Conservation (phyloP, 2,797 vertebrate genomes). For the Enteromius mattozi region DNA sequence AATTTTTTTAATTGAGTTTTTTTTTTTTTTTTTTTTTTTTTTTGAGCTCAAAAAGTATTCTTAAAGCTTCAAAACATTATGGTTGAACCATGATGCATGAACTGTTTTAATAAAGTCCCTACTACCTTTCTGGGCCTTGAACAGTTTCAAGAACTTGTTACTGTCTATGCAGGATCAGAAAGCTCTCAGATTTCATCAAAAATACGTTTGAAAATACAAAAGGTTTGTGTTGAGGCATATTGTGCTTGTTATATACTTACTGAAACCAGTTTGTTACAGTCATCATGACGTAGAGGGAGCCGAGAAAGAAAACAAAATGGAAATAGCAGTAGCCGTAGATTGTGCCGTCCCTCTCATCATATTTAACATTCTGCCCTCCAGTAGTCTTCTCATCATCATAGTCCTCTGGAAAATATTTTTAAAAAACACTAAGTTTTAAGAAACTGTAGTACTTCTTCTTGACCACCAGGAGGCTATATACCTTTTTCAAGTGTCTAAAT, state of each 20-base stretch:
- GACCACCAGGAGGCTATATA: conserved; percentile 70
- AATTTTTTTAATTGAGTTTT: neutral
- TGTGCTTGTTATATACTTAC: conserved; percentile 80
- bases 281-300: conserved; percentile 99
- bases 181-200: neutral
- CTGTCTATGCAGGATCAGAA: neutral
- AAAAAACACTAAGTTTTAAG: neutral
- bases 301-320: conserved; percentile 95
- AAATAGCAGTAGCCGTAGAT: conserved; percentile 92
- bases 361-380: conserved; percentile 86
- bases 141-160: too few species aligned
- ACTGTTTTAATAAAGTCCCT: neutral
- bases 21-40: too few species aligned
- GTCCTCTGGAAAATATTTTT: conserved; percentile 70
- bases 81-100: neutral
- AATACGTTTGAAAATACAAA: neutral
- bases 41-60: neutral
- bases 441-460: conserved; percentile 18
- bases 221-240: neutral
- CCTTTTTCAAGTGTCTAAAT: conserved; percentile 9
- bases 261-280: conserved; percentile 98
- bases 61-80: neutral
- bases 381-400: conserved; percentile 75
- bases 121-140: neutral
- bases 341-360: conserved; percentile 88